Conservation (phyloP, 2,888 invertebrate genomes). For the Lordiphosa andalusiaca region DNA sequence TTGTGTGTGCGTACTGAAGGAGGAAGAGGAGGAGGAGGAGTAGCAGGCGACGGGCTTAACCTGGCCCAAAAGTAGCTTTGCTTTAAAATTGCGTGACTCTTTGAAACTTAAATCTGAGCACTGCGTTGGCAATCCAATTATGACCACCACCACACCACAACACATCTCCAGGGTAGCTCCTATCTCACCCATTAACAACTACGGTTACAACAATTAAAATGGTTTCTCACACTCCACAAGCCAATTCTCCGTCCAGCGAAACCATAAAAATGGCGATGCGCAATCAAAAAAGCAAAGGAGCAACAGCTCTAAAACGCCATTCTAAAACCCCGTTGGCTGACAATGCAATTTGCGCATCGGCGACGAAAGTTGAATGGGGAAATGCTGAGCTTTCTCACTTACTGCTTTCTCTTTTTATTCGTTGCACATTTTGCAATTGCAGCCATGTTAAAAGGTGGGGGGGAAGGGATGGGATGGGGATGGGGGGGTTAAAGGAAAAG, state of each 20-base stretch:
- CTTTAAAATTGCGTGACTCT: no score
- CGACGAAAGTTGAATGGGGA: neutral
- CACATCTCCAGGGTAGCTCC: no score
- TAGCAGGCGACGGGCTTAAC: neutral
- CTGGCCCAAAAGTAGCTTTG: no score
- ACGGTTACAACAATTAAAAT: constrained; percentile 24
- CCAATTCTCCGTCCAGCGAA: constrained; percentile 17
- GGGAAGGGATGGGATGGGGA: no score
- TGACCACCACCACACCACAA: neutral
- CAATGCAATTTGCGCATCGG: constrained; percentile 63
- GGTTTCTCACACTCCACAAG: neutral
- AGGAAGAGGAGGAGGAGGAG: neutral
- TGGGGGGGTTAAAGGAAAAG: no score
- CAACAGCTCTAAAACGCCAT: constrained; percentile 29
- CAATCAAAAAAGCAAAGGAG: constrained; percentile 41
- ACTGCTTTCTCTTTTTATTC: no score
- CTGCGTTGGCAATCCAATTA: constrained; percentile 54
- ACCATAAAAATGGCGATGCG: constrained; percentile 43
- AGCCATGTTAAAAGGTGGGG: neutral
- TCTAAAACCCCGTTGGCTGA: constrained; percentile 18
- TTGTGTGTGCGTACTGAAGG: constrained; percentile 12
- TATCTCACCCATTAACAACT: constrained; percentile 22
- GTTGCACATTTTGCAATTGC: constrained; percentile 2
- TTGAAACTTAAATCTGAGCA: constrained; percentile 33
- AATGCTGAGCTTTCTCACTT: constrained; percentile 17